Evolutionary conservation across 2,113 vertebrate genomes (phyloP), one percentile per base, ranked within the genome.

Genomic region (Mormoops blainvillei): DNA sequence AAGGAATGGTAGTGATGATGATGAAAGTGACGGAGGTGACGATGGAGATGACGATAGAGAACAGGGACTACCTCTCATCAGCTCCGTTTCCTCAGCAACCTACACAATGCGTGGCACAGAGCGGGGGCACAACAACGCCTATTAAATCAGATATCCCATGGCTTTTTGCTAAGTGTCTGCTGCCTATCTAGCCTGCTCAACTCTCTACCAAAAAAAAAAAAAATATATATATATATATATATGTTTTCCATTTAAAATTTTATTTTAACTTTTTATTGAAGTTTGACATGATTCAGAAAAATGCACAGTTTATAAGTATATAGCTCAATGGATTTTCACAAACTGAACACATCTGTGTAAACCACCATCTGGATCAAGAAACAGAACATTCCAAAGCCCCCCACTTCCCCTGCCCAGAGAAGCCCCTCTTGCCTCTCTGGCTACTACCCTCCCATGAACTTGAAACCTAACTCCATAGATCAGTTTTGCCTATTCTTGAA

Each of bases 201-300:
- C 24, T 74, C 50, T 77, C 33, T 89, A 77, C 58, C 28, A 61
- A 61, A 61, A 67, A 89, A 83, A 43, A 71, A 50, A n/a, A n/a
- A n/a, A n/a, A n/a, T n/a, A n/a, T n/a, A n/a, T n/a, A n/a, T n/a
- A n/a, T n/a, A n/a, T n/a, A n/a, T n/a, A n/a, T n/a, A 36, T 33
- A 6, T 38, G 20, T 68, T 74, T 82, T 71, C n/a, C 41, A 31
- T 54, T 89, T 43, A 48, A 84, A 22, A 20, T 10, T 68, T 76
- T 48, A 45, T 86, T 31, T 89, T 19, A 74, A 63, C 31, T 89
- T 94, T 73, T 52, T 36, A 43, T 24, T 65, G 10, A 58, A 52
- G 12, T 74, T 83, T 2, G 63, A 56, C 11, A 58, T 82, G 86
- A 74, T 74, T 93, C 33, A 41, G 33, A 96, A 91, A 91, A 41